Evolutionary conservation across 2,888 invertebrate species (phyloP).

Genomic region (Biston betularia): DNA sequence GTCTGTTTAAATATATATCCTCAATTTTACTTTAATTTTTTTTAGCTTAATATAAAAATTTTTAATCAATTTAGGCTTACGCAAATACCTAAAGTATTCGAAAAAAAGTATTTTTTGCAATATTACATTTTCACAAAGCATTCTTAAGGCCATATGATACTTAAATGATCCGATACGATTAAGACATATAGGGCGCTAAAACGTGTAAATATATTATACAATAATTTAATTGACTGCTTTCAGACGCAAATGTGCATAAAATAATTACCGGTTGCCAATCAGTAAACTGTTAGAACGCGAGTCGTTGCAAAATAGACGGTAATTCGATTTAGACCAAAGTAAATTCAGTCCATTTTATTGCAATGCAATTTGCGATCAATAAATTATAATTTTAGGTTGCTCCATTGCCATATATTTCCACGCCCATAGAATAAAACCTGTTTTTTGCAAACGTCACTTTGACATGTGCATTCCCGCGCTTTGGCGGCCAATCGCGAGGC

Average conservation of each 20-base stretch:
- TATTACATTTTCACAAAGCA: too few relatives aligned
- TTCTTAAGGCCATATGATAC: too few relatives aligned
- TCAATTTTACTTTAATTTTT: too few relatives aligned
- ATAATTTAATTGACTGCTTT: neutral
- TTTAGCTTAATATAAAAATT: too few relatives aligned
- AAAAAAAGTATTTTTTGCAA: too few relatives aligned
- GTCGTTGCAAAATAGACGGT: conserved; percentile 42
- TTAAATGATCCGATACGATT: too few relatives aligned
- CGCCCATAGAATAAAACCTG: conserved; percentile 56
- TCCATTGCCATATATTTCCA: conserved; percentile 52
- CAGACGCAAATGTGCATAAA: neutral
- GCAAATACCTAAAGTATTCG: too few relatives aligned
- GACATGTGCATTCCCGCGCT: conserved; percentile 73
- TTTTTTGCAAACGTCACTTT: conserved; percentile 55
- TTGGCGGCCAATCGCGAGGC: conserved; percentile 65
- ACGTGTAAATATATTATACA: too few relatives aligned
- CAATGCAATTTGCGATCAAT: conserved; percentile 43
- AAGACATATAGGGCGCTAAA: too few relatives aligned
- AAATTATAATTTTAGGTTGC: conserved; percentile 46
- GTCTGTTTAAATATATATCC: too few relatives aligned
- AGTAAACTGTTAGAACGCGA: conserved; percentile 33
- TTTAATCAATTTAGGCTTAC: too few relatives aligned
- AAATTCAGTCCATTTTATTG: conserved; percentile 53
- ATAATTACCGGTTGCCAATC: conserved; percentile 5
- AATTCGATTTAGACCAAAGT: conserved; percentile 55